phyloP scores from a whole-genome alignment of 2,113 vertebrate genomes.

The Tyto alba region DNA sequence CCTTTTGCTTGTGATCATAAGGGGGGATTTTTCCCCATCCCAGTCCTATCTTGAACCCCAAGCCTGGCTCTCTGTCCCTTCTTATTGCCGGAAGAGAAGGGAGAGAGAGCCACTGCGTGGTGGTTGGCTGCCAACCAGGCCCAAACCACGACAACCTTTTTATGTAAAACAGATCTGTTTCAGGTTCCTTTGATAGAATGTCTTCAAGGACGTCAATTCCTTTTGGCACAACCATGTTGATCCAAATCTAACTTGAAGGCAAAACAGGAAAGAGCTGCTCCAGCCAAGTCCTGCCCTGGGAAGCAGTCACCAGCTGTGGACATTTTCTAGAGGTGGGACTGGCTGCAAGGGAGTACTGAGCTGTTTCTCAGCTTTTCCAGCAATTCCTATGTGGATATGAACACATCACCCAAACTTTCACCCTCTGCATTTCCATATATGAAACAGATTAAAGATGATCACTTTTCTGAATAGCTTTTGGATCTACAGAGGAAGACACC shows the following conservation, averaged over 20 bases:
- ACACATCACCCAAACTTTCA: background rate
- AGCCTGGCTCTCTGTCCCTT: too few species aligned
- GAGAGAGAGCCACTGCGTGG: too few species aligned
- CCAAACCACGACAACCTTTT: too few species aligned
- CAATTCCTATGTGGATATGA: background rate
- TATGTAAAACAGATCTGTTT: background rate
- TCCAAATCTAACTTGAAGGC: background rate
- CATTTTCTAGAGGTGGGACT: background rate
- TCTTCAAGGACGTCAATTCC: background rate
- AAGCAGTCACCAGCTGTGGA: background rate
- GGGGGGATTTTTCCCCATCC: too few species aligned
- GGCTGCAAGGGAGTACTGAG: background rate
- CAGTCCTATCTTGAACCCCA: too few species aligned
- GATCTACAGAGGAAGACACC: background rate
- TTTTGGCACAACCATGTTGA: background rate
- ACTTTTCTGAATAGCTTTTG: background rate
- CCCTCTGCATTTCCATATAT: background rate
- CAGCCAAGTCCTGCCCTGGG: background rate
- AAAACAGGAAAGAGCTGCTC: background rate
- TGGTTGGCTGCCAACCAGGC: too few species aligned
- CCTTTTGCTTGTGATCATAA: too few species aligned
- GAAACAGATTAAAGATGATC: background rate
- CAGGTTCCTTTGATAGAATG: background rate
- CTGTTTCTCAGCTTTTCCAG: background rate
- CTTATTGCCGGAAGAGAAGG: too few species aligned